Conservation (phyloP, 2,888 invertebrate genomes). For the Allacma fusca region DNA sequence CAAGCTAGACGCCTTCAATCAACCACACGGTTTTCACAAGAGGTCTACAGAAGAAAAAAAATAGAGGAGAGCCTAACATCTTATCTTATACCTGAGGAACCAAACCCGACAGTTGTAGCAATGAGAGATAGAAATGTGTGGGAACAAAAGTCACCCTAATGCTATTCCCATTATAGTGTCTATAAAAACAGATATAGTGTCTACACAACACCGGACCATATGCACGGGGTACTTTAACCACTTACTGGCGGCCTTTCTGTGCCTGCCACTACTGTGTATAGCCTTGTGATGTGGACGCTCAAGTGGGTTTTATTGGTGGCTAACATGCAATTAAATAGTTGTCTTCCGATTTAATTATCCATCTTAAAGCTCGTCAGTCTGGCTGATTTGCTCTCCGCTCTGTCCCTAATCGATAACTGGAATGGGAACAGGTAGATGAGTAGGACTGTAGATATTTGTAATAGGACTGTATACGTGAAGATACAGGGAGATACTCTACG, state of each 20-base stretch:
- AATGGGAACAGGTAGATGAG: background rate
- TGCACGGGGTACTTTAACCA: background rate
- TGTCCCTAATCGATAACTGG: background rate
- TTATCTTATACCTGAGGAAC: background rate
- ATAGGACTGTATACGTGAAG: no score
- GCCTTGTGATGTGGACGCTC: background rate
- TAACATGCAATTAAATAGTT: conserved; percentile 16
- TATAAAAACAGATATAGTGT: no score
- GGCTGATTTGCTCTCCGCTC: background rate
- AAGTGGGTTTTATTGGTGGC: background rate
- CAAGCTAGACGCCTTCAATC: background rate
- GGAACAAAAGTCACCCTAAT: no score
- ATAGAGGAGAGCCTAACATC: no score
- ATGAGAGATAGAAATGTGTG: no score
- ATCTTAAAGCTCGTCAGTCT: background rate
- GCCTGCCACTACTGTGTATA: background rate
- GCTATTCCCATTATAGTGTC: no score
- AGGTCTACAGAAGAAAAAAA: no score
- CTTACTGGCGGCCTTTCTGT: background rate
- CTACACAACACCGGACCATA: background rate
- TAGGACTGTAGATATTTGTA: background rate
- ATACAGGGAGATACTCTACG: no score
- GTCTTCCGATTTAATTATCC: conserved; percentile 12
- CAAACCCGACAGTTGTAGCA: background rate
- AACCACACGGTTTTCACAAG: background rate